Conservation (phyloP, 2,888 invertebrate species). For the Prosopocoilus inquinatus region DNA sequence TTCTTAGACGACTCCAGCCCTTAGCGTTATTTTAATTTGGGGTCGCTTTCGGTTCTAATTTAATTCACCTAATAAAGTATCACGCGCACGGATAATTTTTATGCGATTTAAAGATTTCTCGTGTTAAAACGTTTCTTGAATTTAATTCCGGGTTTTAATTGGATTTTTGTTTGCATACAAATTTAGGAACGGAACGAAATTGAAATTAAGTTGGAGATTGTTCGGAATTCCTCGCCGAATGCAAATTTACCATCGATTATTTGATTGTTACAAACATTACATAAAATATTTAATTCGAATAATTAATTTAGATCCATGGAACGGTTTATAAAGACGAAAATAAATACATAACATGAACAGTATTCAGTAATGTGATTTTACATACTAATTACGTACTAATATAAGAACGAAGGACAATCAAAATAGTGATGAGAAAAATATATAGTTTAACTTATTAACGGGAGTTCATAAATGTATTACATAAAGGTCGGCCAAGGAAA, state of each 20-base stretch:
- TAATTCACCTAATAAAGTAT: slow-evolving; percentile 48
- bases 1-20: slow-evolving; percentile 39
- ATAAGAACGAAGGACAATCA: no score
- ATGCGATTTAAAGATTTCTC: slow-evolving; percentile 51
- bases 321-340: no score
- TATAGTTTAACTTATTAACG: no score
- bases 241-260: slow-evolving; percentile 2
- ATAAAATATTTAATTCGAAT: no score
- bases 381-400: no score
- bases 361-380: no score
- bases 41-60: slow-evolving; percentile 35
- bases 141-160: slow-evolving; percentile 51
- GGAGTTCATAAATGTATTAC: no score
- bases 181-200: slow-evolving; percentile 34
- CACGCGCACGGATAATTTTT: slow-evolving; percentile 52
- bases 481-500: no score
- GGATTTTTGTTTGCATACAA: slow-evolving; percentile 48
- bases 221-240: slow-evolving; percentile 32
- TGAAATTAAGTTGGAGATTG: slow-evolving; percentile 43
- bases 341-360: no score
- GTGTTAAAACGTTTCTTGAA: slow-evolving; percentile 50
- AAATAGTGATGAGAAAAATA: no score
- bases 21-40: slow-evolving; percentile 34
- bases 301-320: no score
- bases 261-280: no score